Evolutionary conservation across 2,113 vertebrate species (phyloP).

Genomic region (Eudyptes chrysolophus): DNA sequence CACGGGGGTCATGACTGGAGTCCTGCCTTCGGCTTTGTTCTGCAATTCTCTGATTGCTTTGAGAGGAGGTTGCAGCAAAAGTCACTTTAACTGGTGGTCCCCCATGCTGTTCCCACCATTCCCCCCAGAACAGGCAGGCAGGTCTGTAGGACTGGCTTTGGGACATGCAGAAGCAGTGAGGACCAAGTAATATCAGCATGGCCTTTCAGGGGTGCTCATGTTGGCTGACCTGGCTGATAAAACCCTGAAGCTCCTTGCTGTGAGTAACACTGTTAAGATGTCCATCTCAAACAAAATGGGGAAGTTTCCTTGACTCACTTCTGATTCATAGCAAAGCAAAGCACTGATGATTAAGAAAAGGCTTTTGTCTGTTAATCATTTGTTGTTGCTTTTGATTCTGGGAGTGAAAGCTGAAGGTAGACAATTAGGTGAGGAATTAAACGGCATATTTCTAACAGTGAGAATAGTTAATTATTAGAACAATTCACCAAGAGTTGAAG

Average conservation of each 20-base stretch:
- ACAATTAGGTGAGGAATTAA: neutral
- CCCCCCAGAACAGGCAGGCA: neutral
- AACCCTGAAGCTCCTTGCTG: neutral
- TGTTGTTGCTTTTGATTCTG: neutral
- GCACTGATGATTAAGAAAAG: neutral
- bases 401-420: neutral
- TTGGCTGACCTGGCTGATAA: neutral
- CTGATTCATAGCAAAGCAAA: neutral
- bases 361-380: neutral
- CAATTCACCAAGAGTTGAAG: neutral
- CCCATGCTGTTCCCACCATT: neutral
- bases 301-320: neutral
- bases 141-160: neutral
- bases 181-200: neutral
- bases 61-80: neutral
- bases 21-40: neutral
- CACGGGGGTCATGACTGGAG: neutral
- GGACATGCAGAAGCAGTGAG: neutral
- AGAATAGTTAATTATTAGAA: neutral
- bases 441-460: neutral
- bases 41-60: neutral
- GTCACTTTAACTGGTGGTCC: neutral
- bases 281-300: neutral
- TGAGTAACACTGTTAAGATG: neutral
- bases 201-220: neutral